These are phyloP conservation scores for Pocillopora damicornis DNA, from an alignment of 64 coral and sea anemone genomes.

Conservation along the genomic window DNA sequence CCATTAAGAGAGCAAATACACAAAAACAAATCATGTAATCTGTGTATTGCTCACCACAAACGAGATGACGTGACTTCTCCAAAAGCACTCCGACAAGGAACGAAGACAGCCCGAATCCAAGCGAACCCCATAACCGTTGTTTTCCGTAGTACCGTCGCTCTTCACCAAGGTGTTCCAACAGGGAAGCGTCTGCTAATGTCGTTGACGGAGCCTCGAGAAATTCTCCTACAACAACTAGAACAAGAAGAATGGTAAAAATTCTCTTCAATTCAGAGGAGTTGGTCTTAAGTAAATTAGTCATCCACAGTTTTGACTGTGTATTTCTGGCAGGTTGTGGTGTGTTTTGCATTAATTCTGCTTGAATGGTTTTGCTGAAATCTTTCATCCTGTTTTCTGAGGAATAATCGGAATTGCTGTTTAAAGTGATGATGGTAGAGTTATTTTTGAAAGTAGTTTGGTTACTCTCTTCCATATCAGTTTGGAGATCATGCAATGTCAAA, in stretches of 20 bases:
- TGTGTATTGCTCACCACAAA: constrained; percentile 84
- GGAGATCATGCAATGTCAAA: not conserved
- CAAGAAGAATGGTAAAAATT: constrained; percentile 89
- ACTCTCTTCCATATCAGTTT: not conserved
- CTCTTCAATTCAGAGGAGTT: constrained; percentile 77
- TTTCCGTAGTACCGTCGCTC: constrained; percentile 93
- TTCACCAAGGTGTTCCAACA: constrained; percentile 90
- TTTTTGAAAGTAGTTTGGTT: not conserved
- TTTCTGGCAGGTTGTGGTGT: not conserved
- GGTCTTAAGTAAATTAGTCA: constrained; percentile 91
- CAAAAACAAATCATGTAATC: constrained; percentile 97
- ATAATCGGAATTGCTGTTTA: not conserved
- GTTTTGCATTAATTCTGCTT: not conserved
- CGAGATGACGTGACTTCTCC: constrained; percentile 76
- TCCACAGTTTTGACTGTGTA: constrained; percentile 18
- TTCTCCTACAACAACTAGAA: constrained; percentile 91
- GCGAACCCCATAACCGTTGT: constrained; percentile 94
- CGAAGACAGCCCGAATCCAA: constrained; percentile 94
- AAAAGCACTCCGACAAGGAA: constrained; percentile 84
- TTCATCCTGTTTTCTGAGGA: not conserved
- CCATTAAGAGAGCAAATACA: constrained; percentile 76
- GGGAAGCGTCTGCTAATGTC: constrained; percentile 89
- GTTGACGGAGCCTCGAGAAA: constrained; percentile 92
- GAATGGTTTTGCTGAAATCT: not conserved
- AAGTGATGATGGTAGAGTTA: not conserved